These are phyloP conservation scores for Agelaius phoeniceus DNA, from an alignment of 2,113 vertebrate genomes.

Conservation along the genomic window DNA sequence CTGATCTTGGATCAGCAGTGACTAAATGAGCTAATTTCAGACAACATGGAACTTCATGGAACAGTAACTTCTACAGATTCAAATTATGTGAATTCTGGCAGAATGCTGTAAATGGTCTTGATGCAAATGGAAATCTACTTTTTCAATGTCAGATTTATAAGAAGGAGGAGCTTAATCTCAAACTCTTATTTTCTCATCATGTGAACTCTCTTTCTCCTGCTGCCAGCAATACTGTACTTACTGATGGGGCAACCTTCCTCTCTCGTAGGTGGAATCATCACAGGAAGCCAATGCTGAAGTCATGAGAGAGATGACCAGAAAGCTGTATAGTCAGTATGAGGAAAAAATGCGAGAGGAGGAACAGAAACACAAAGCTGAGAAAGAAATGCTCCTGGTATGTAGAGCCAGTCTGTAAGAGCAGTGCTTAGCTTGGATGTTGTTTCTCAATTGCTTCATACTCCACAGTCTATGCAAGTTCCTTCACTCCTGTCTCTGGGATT, in stretches of 20 bases:
- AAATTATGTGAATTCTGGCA: background rate
- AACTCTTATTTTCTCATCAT: background rate
- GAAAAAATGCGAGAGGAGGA: constrained; percentile 85
- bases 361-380: constrained; percentile 84
- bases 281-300: constrained; percentile 84
- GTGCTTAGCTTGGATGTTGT: background rate
- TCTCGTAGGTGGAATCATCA: constrained; percentile 84
- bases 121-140: background rate
- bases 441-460: background rate
- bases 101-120: background rate
- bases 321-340: constrained; percentile 85
- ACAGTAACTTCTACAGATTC: background rate
- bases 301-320: constrained; percentile 86
- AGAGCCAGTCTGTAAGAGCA: background rate
- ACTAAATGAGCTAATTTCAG: background rate
- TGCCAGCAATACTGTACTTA: background rate
- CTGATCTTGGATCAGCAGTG: background rate
- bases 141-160: background rate
- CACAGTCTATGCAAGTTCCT: rapidly evolving
- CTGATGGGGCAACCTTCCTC: background rate
- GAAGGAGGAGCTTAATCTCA: background rate
- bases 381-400: constrained; percentile 86
- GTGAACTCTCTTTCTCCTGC: background rate
- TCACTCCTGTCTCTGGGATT: background rate
- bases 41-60: background rate